phyloP scores from a whole-genome alignment of 37 sponge, comb jelly and placozoan species.

The Geodia barretti region DNA sequence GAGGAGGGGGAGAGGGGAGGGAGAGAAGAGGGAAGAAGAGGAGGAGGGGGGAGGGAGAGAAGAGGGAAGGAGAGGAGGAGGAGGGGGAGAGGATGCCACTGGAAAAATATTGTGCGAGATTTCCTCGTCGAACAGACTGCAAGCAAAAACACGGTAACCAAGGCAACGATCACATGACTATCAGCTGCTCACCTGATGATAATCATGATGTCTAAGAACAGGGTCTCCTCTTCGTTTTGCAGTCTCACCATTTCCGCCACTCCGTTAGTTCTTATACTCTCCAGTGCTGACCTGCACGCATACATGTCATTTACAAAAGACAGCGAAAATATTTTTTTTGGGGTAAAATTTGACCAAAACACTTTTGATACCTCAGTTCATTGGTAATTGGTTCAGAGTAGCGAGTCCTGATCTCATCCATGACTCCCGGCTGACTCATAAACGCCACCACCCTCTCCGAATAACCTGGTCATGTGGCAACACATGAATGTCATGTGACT shows the following conservation, averaged over 20 bases:
- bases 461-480: conserved; percentile 30
- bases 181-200: neutral
- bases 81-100: neutral
- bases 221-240: neutral
- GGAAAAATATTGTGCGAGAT: conserved; percentile 33
- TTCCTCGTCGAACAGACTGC: conserved; percentile 61
- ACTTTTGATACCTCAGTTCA: conserved; percentile 36
- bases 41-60: neutral
- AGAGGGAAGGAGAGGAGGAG: neutral
- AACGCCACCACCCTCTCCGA: conserved; percentile 71
- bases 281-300: no score
- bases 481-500: neutral
- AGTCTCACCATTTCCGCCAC: neutral
- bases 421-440: conserved; percentile 70
- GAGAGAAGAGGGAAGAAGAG: neutral
- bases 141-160: neutral
- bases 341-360: no score
- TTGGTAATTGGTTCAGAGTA: neutral
- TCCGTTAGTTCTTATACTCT: neutral
- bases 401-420: conserved; percentile 14
- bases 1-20: conserved; percentile 16
- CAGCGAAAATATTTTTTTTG: no score
- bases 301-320: no score
- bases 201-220: neutral
- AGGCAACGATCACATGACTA: neutral